phyloP scores from a whole-genome alignment of 1,140 invertebrate genomes.

The Drosophila ironensis region DNA sequence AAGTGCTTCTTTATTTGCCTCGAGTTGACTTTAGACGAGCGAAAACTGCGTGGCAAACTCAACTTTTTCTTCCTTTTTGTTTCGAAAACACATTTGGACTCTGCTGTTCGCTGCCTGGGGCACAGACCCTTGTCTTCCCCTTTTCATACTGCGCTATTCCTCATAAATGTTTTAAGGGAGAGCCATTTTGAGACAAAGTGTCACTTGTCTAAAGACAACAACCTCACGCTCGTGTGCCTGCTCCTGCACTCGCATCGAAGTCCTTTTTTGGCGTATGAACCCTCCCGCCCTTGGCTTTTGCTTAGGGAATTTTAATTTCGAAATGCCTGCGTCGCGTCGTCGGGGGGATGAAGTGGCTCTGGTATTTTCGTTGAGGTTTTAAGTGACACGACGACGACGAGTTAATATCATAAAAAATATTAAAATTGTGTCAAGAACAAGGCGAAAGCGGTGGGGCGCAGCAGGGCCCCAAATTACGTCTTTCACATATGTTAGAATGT shows the following conservation, averaged over 20 bases:
- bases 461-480: conserved; percentile 7
- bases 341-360: neutral
- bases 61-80: no score
- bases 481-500: conserved; percentile 23
- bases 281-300: conserved; percentile 2
- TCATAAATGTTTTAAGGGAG: conserved; percentile 60
- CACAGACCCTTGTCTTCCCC: conserved; percentile 10
- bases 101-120: conserved; percentile 1
- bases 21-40: neutral
- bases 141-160: neutral
- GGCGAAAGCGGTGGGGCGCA: neutral
- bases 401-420: conserved; percentile 40
- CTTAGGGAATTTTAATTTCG: conserved; percentile 64
- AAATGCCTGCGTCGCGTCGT: conserved; percentile 21
- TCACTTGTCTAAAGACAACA: conserved; percentile 50
- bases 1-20: neutral
- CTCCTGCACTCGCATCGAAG: no score
- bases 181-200: conserved; percentile 44
- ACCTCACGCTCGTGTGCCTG: conserved; percentile 18
- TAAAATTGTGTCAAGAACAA: conserved; percentile 35
- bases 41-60: neutral
- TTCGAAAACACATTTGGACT: conserved; percentile 4
- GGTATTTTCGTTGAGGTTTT: conserved; percentile 37
- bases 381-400: conserved; percentile 41
- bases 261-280: no score